Base-by-base conservation (phyloP, 2,797 vertebrate genomes). In the Bovichtus diacanthus region DNA sequence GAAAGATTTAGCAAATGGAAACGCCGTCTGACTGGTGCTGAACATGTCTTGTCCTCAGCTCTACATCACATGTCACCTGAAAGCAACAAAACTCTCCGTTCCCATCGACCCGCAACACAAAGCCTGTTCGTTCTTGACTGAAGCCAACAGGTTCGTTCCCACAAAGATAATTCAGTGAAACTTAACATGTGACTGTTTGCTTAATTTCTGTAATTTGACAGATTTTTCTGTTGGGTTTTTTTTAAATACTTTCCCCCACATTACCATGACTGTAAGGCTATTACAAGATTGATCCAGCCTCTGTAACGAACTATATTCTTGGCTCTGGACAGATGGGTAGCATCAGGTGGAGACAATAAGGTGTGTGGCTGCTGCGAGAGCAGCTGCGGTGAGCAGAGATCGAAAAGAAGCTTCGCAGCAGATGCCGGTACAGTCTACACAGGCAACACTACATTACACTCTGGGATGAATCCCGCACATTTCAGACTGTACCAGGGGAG, bases 311-410 rank as follows among this genome's bases (percentile, higher is more conserved):
- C 27, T 18, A 0, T 4, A 0, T 16, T 13, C 39, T 34, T 7
- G 34, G 9, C n/a, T 65, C 18, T 46, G 82, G 47, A 27, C 88
- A 95, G 94, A 77, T 95, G 95, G 93, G 90, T 90, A 72, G 90
- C 93, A 39, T 94, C 88, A 58, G 91, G 82, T 36, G 93, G 91
- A 43, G 90, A 93, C 58, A 91, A 95, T 50, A 68, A 89, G 70
- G 87, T 94, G 86, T 95, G 94, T 70, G 46, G 82, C 85, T 92
- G 94, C 89, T 94, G 88, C 63, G 82, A 86, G 50, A 81, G 76
- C 87, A 87, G 85, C 89, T 88, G 93, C 23, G 38, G 63, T 3
- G 12, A 50, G 34, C 62, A 6, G 74, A 87, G 87, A 39, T 34
- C 2, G 60, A 85, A 6, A 41, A 85, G 93, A 46, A 78, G 90